These are phyloP conservation scores for Ophion ventricosus DNA, from an alignment of 2,888 invertebrate species.

Conservation along the genomic window DNA sequence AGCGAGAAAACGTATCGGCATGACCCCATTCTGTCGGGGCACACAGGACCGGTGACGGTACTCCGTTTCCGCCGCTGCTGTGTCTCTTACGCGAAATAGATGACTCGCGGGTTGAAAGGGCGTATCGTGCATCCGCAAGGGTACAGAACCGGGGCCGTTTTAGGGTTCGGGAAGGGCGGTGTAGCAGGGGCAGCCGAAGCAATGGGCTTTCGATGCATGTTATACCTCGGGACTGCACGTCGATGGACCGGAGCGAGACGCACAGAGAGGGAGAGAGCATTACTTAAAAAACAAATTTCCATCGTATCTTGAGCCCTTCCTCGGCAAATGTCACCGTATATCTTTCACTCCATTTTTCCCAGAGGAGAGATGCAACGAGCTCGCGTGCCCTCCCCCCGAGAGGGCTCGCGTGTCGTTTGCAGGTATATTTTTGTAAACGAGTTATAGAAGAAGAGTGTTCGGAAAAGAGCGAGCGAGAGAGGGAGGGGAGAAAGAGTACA, in stretches of 20 bases:
- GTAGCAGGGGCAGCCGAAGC: not conserved
- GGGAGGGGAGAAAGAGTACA: not conserved
- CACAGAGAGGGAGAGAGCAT: constrained; percentile 45
- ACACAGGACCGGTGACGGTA: constrained; percentile 54
- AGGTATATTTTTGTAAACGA: not conserved
- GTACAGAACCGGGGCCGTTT: not conserved
- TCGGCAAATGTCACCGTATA: constrained; percentile 54
- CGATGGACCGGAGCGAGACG: not conserved
- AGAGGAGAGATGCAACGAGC: constrained; percentile 67
- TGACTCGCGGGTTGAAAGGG: not conserved
- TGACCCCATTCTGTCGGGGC: constrained; percentile 72
- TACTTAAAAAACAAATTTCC: constrained; percentile 65
- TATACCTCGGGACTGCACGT: constrained; percentile 41
- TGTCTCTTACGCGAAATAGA: constrained; percentile 12
- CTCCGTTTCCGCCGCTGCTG: constrained; percentile 39
- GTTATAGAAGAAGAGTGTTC: constrained; percentile 1
- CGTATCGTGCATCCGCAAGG: not conserved
- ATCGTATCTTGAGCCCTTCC: constrained; percentile 60
- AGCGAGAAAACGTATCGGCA: constrained; percentile 69
- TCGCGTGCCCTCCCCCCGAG: constrained; percentile 17
- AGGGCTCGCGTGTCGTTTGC: constrained; percentile 19
- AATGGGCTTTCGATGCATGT: constrained; percentile 34
- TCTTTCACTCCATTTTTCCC: constrained; percentile 65
- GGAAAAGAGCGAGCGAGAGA: constrained; percentile 5
- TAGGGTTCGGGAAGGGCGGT: not conserved